Evolutionary conservation across 2,113 vertebrate species (phyloP).

Genomic region (Trichechus manatus): DNA sequence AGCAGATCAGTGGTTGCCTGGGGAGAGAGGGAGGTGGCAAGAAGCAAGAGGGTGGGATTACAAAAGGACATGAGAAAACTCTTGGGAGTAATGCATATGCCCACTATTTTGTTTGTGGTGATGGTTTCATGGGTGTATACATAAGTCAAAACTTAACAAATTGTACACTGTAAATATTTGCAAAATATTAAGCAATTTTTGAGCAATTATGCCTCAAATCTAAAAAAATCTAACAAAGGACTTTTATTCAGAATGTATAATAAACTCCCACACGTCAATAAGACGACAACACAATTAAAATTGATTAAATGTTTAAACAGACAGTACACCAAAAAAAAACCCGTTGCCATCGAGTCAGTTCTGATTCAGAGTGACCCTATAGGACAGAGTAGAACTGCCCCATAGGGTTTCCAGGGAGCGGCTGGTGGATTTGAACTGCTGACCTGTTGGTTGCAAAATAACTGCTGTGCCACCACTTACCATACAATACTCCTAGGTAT

Average conservation of each 20-base stretch:
- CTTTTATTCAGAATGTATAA: neutral
- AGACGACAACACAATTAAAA: neutral
- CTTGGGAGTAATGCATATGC: neutral
- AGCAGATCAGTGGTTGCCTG: too few relatives aligned
- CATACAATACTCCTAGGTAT: neutral
- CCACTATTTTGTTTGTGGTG: neutral
- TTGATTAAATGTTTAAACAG: slow-evolving; percentile 9
- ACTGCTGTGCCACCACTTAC: too few relatives aligned
- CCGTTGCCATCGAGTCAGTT: too few relatives aligned
- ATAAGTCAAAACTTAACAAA: neutral
- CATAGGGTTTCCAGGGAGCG: too few relatives aligned
- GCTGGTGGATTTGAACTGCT: too few relatives aligned
- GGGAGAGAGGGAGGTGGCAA: neutral
- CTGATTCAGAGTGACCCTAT: too few relatives aligned
- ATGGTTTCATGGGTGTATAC: neutral
- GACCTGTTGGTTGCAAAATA: too few relatives aligned
- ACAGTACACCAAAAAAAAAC: neutral
- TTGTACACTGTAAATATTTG: neutral
- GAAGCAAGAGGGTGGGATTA: neutral
- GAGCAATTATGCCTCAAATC: neutral
- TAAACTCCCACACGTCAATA: neutral
- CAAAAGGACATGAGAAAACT: neutral
- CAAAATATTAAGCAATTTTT: neutral
- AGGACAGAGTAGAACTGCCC: too few relatives aligned
- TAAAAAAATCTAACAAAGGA: neutral